Percentiles rank a stretch among this genome's conserved stretches.
These are phyloP conservation scores for Hippocampus abdominalis DNA, from an alignment of 2,113 vertebrate genomes.

Conservation along the genomic window DNA sequence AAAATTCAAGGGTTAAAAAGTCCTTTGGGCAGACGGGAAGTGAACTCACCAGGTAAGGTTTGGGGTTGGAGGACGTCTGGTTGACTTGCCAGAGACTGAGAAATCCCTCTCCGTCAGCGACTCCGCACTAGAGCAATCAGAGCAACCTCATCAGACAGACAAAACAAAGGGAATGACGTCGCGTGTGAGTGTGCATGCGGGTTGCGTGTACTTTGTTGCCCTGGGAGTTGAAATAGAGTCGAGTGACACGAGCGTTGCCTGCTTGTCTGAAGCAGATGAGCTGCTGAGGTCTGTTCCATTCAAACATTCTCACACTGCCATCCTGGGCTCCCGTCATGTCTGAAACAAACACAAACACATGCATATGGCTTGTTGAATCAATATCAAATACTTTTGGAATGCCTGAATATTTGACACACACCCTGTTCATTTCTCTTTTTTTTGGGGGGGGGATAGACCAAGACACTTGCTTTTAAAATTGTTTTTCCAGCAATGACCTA, in stretches of 20 bases:
- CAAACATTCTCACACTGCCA: conserved; percentile 97
- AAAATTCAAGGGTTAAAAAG: too few species aligned
- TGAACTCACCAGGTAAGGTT: conserved; percentile 90
- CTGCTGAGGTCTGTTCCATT: conserved; percentile 95
- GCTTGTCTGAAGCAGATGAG: conserved; percentile 93
- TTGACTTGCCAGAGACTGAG: conserved; percentile 99
- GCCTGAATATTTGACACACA: neutral
- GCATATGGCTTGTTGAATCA: conserved; percentile 4
- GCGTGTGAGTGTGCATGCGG: neutral
- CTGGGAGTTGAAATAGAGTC: conserved; percentile 95
- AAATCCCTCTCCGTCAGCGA: conserved; percentile 95
- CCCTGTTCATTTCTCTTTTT: neutral
- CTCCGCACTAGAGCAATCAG: conserved; percentile 80
- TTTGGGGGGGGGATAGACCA: neutral
- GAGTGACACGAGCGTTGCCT: conserved; percentile 92
- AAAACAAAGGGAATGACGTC: conserved; percentile 10
- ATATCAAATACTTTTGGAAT: neutral
- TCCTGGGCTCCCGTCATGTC: conserved; percentile 98
- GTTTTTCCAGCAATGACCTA: too few species aligned
- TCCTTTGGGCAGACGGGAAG: neutral
- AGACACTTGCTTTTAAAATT: too few species aligned
- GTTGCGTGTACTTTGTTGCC: conserved; percentile 84
- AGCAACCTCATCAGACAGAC: conserved; percentile 12
- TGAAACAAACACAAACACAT: conserved; percentile 47
- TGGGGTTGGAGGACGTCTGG: conserved; percentile 91